Base-by-base conservation (phyloP, 2,113 vertebrate genomes). In the Dicrurus megarhynchus region DNA sequence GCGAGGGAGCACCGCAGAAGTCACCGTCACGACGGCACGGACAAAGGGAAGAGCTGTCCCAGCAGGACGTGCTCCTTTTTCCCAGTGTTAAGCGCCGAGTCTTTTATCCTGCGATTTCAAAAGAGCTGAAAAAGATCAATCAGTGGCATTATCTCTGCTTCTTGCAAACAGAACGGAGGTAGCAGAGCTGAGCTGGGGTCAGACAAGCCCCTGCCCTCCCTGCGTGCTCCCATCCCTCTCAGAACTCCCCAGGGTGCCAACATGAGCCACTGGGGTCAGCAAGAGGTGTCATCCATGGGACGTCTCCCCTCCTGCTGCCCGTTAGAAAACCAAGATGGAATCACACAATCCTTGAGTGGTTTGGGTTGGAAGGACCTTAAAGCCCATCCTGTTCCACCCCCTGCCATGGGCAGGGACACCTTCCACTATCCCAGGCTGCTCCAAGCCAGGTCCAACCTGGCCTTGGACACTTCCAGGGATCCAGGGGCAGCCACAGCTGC, bases 391-490 rank as follows among this genome's bases (percentile, higher is more conserved):
- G 2, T 39, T 46, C n/a, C 15, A 46, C n/a, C 1, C 8, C 12
- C 7, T 46, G 28, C n/a, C 28, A 0, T 6, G 13, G 4, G 7
- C n/a, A 60, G 46, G 39, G 70, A 32, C 46, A 47, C 2, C 14
- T 83, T 0, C 17, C 26, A 35, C 5, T 11, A 0, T 5, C 6
- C 30, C 47, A 69, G 39, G 4, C 0, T 13, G n/a, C 9, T 35
- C 39, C 53, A 13, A 44, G 8, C 11, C n/a, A 16, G 0, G 0
- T 42, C 65, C 65, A 59, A 0, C 0, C 22, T 53, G 69, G 53
- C n/a, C 47, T 68, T 46, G 61, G n/a, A 0, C 19, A 39, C 7
- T 75, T 0, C 39, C 46, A 68, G 46, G 19, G 13, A 26, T 60
- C 28, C 70, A 56, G 27, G 60, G 28, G 19, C 60, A 81, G 6